These are phyloP conservation scores for Pseudonaja textilis DNA, from an alignment of 2,113 vertebrate species.

Conservation along the genomic window DNA sequence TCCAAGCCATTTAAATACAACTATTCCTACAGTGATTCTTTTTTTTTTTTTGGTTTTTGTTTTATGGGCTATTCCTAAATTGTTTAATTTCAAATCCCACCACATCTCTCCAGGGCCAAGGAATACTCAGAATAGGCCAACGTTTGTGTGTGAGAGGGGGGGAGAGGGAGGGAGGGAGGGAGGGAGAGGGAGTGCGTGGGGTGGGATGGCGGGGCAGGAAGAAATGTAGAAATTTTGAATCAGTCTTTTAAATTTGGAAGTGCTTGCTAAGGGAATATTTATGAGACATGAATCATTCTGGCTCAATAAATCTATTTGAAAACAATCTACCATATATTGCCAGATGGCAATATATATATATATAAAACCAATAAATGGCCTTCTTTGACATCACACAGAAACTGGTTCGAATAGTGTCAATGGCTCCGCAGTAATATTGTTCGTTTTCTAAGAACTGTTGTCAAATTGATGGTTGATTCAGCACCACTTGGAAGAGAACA, in stretches of 20 bases:
- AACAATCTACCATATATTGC: not conserved
- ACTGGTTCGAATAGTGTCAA: not conserved
- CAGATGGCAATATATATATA: accelerated
- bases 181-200: no score
- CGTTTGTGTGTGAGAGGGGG: no score
- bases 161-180: no score
- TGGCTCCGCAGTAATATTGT: not conserved
- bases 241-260: slow-evolving; percentile 12
- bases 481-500: slow-evolving; percentile 15
- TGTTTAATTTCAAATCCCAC: not conserved
- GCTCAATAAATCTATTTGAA: accelerated
- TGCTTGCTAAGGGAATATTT: slow-evolving; percentile 1
- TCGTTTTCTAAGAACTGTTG: not conserved
- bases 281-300: slow-evolving; percentile 3
- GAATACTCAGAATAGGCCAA: not conserved
- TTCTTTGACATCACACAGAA: not conserved
- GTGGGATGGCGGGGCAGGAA: not conserved
- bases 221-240: not conserved
- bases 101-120: not conserved
- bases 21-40: not conserved
- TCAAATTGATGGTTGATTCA: not conserved
- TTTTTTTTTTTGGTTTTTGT: not conserved
- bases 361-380: not conserved
- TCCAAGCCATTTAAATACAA: not conserved
- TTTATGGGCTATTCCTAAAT: not conserved